phyloP scores from a whole-genome alignment of 2,113 vertebrate species.

The Vireo altiloquus region DNA sequence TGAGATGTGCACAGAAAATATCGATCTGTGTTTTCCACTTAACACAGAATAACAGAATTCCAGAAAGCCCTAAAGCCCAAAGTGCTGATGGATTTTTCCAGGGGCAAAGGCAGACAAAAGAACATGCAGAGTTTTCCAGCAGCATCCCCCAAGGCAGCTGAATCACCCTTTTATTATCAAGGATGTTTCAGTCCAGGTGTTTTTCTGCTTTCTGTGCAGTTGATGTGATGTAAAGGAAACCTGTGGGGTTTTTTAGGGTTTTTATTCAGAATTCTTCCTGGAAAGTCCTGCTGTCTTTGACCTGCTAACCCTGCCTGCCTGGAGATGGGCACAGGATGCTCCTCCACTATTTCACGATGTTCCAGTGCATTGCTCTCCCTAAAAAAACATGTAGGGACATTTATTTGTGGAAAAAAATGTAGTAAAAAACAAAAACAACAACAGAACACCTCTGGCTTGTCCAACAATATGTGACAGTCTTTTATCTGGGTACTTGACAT shows the following conservation, averaged over 20 bases:
- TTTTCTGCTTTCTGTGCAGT: neutral
- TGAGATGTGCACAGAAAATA: neutral
- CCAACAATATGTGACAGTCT: neutral
- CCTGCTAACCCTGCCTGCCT: neutral
- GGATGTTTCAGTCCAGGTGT: neutral
- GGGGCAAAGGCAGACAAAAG: neutral
- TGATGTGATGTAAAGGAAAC: neutral
- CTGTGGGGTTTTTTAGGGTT: neutral
- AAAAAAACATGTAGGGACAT: neutral
- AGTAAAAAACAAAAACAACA: neutral
- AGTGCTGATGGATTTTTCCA: neutral
- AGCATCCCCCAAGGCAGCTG: neutral
- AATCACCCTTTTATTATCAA: neutral
- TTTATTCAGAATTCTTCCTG: neutral
- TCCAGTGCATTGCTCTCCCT: neutral
- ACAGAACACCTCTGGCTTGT: neutral
- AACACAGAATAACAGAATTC: neutral
- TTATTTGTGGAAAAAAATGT: neutral
- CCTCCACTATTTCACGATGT: neutral
- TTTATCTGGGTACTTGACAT: neutral
- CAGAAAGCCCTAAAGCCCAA: neutral
- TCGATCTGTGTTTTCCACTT: accelerated
- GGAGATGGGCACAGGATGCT: neutral
- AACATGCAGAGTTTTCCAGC: neutral
- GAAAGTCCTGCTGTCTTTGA: neutral